phyloP scores from a whole-genome alignment of 2,113 vertebrate species.

The Dinomys branickii region DNA sequence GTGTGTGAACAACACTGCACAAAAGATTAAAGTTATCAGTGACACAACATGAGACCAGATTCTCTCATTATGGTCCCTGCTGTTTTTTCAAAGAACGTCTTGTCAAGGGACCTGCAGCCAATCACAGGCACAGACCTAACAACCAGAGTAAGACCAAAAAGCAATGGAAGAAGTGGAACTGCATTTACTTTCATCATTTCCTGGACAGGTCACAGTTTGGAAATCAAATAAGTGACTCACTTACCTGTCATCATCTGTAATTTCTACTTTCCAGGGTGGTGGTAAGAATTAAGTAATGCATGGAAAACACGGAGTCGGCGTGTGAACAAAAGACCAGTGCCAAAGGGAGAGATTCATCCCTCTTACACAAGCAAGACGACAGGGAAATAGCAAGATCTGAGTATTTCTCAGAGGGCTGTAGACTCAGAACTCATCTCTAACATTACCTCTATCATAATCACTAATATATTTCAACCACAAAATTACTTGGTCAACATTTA shows the following conservation, averaged over 20 bases:
- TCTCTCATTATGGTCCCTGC: neutral
- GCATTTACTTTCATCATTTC: neutral
- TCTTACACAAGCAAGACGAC: neutral
- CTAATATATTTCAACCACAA: neutral
- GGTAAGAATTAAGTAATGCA: neutral
- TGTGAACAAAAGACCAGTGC: neutral
- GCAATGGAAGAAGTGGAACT: neutral
- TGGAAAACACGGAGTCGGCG: neutral
- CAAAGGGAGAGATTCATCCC: neutral
- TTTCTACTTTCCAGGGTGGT: neutral
- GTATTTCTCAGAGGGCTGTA: neutral
- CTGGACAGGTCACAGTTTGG: neutral
- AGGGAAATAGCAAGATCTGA: neutral
- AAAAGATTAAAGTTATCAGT: neutral
- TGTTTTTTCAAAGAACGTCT: neutral
- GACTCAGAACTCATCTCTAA: neutral
- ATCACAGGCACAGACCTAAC: neutral
- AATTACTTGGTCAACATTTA: neutral
- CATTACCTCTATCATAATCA: neutral
- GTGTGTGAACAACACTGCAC: accelerated
- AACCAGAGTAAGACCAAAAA: neutral
- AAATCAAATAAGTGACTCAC: neutral
- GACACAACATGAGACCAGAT: neutral
- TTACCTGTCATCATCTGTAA: neutral
- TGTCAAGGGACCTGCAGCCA: neutral